A percentile compares a stretch with the other conserved stretches of the same genome.
These are phyloP conservation scores for Heliornis fulica DNA, from an alignment of 2,113 vertebrate species.

Conservation along the genomic window DNA sequence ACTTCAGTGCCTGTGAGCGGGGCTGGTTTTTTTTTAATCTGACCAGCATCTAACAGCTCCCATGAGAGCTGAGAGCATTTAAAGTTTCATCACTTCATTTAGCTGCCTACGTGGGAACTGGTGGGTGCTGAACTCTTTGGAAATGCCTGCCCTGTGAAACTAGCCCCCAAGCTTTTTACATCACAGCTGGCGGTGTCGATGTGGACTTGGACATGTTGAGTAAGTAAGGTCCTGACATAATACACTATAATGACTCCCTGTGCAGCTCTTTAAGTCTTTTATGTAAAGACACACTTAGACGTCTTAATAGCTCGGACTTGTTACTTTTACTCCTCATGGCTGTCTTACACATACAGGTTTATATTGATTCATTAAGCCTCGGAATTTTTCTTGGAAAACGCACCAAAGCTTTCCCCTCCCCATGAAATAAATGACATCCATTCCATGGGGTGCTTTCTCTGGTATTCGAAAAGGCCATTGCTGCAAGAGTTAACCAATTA, in stretches of 20 bases:
- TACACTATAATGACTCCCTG: conserved; percentile 52
- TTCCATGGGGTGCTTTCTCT: conserved; percentile 35
- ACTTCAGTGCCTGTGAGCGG: accelerated
- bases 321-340: conserved; percentile 53
- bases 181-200: conserved; percentile 46
- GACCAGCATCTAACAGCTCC: neutral
- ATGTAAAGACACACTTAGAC: conserved; percentile 58
- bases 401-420: neutral
- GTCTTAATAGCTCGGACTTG: conserved; percentile 41
- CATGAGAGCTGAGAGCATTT: neutral
- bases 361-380: conserved; percentile 27
- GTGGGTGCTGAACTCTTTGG: conserved; percentile 7
- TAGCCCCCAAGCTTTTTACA: neutral
- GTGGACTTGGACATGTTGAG: conserved; percentile 18
- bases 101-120: conserved; percentile 24
- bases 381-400: conserved; percentile 62
- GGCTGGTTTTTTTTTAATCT: neutral
- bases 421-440: neutral
- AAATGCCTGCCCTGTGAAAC: neutral
- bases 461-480: neutral
- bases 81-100: conserved; percentile 59
- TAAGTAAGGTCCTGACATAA: conserved; percentile 56
- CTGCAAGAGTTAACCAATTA: neutral
- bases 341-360: conserved; percentile 38
- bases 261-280: conserved; percentile 52